Evolutionary conservation across 2,888 invertebrate species (phyloP).

Genomic region (Ophion costatus): DNA sequence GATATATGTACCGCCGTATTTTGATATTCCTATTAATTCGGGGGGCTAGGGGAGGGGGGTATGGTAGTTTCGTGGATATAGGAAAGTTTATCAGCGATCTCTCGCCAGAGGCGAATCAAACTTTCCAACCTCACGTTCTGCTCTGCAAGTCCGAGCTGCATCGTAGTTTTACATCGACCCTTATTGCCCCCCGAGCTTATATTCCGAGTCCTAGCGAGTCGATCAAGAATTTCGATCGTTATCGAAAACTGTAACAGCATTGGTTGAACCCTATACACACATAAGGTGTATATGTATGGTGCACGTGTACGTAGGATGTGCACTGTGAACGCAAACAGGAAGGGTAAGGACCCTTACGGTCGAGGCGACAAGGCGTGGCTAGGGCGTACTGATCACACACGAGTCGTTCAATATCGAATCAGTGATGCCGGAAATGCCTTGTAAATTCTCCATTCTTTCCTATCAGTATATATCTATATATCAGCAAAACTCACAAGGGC

Average conservation of each 20-base stretch:
- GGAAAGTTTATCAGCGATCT: slow-evolving; percentile 53
- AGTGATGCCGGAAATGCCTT: neutral
- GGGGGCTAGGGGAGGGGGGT: neutral
- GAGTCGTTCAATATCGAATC: neutral
- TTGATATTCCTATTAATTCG: slow-evolving; percentile 51
- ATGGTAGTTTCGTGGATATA: slow-evolving; percentile 18
- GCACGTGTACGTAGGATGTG: slow-evolving; percentile 2
- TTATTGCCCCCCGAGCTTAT: slow-evolving; percentile 23
- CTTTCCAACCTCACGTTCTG: slow-evolving; percentile 51
- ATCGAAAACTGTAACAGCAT: slow-evolving; percentile 46
- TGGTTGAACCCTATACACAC: neutral
- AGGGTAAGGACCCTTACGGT: slow-evolving; percentile 49
- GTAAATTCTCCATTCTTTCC: neutral
- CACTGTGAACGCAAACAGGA: slow-evolving; percentile 40
- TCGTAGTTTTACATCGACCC: slow-evolving; percentile 24
- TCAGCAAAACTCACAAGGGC: no score
- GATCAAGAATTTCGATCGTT: slow-evolving; percentile 63
- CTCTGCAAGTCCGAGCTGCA: slow-evolving; percentile 28
- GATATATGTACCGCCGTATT: slow-evolving; percentile 19
- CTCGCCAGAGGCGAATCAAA: slow-evolving; percentile 55
- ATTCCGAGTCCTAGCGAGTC: slow-evolving; percentile 22
- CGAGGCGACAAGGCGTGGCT: slow-evolving; percentile 47
- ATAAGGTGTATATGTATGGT: neutral
- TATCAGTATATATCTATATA: no score
- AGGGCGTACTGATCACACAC: slow-evolving; percentile 8